Conservation (phyloP, 1,140 invertebrate species). For the Bombus waltoni region DNA sequence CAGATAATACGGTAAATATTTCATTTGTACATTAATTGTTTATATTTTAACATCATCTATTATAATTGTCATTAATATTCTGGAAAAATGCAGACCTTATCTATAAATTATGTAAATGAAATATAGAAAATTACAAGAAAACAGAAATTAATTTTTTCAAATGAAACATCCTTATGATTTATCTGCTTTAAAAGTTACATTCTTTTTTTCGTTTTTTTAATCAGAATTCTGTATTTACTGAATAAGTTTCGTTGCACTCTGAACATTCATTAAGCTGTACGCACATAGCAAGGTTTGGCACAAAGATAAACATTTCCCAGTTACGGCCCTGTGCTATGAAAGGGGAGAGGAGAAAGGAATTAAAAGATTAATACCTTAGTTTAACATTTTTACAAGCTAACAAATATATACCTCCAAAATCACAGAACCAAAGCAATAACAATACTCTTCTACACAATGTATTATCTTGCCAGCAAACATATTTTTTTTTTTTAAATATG, state of each 20-base stretch:
- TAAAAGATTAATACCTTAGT: constrained; percentile 81
- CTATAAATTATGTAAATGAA: constrained; percentile 43
- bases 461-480: constrained; percentile 74
- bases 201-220: constrained; percentile 26
- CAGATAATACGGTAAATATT: not conserved
- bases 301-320: constrained; percentile 78
- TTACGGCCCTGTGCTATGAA: constrained; percentile 77
- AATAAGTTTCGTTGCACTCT: constrained; percentile 76
- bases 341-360: constrained; percentile 58
- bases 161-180: constrained; percentile 35
- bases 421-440: constrained; percentile 82
- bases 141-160: constrained; percentile 30
- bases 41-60: not conserved
- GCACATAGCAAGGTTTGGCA: constrained; percentile 77
- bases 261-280: constrained; percentile 74
- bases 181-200: constrained; percentile 47
- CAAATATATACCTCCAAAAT: constrained; percentile 82
- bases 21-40: not conserved
- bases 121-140: constrained; percentile 44
- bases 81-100: constrained; percentile 69
- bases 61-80: constrained; percentile 71
- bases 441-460: constrained; percentile 76
- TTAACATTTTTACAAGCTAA: constrained; percentile 82
- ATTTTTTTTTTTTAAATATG: constrained; percentile 62
- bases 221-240: constrained; percentile 46